phyloP scores from a whole-genome alignment of 2,113 vertebrate species.

The Chiloscyllium plagiosum region DNA sequence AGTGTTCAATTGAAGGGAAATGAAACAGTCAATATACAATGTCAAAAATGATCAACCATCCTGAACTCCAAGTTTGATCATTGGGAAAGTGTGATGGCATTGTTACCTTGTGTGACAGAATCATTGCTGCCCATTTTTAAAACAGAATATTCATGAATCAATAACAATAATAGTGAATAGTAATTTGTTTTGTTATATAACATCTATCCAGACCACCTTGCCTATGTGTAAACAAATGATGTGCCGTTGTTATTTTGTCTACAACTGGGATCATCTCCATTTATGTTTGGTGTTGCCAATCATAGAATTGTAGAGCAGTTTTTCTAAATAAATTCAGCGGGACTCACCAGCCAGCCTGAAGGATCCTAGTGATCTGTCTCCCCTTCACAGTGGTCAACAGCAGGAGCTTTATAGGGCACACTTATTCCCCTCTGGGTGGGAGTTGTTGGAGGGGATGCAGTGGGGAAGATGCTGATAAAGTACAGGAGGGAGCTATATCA shows the following conservation, averaged over 20 bases:
- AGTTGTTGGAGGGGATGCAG: too few relatives aligned
- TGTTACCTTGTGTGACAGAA: neutral
- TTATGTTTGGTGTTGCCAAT: neutral
- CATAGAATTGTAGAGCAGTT: neutral
- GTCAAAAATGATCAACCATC: neutral
- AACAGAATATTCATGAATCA: neutral
- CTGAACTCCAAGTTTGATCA: neutral
- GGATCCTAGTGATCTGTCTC: neutral
- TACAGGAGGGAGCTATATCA: neutral
- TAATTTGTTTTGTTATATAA: neutral
- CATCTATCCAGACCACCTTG: neutral
- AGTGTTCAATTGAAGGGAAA: neutral
- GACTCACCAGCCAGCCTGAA: neutral
- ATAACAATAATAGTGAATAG: neutral
- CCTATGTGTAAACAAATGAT: neutral
- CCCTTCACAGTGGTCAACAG: neutral
- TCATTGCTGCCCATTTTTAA: neutral
- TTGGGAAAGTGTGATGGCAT: neutral
- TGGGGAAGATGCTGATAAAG: too few relatives aligned
- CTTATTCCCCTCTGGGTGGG: too few relatives aligned
- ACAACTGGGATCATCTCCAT: neutral
- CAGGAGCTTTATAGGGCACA: neutral
- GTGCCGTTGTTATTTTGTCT: too few relatives aligned
- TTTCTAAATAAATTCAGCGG: neutral
- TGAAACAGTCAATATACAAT: neutral